Base-by-base conservation (phyloP, 1,140 invertebrate genomes). In the Condylostylus longicornis region DNA sequence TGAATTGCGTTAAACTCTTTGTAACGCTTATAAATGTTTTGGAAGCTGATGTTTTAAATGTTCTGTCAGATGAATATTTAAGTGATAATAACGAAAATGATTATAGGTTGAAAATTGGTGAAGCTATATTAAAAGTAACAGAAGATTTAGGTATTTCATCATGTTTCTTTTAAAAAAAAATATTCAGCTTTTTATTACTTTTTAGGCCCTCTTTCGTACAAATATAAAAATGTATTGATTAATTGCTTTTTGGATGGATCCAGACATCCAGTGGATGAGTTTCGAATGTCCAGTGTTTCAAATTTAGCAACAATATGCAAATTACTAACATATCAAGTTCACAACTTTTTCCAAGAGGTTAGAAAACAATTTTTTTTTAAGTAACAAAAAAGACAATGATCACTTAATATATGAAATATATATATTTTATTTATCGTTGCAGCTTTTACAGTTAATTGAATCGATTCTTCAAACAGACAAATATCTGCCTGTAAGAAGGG, bases 261-360 rank as follows among this genome's bases (percentile, higher is more conserved):
- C 2, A 69, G 70, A 41, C 76, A 82, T 48, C 33, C 65, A 0
- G 72, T 82, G 49, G 51, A 70, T 33, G 58, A 82, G 28, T 68
- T 88, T 15, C 65, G 82, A 42, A 71, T 79, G 20, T 86, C 83
- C 1, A 74, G 77, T 51, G 63, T 87, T 31, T 81, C 81, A 2
- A 85, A 84, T 61, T 60, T 90, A 7, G 81, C 77, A 1, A 79
- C 87, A 61, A 48, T 86, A 8, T 86, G 82, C 48, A 69, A 72
- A 42, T 58, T 78, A 10, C 57, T 90, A 6, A 67, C 70, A n/a
- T 85, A 73, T 49, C 71, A 75, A 44, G 53, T 88, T 1, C 74
- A 75, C 25, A 61, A 67, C 42, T 66, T 77, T 34, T 56, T 79
- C 25, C 68, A 70, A 38, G 82, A 87, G 65, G 76, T 82, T 61